Conservation (phyloP, 2,888 invertebrate genomes). For the Polia nebulosa region DNA sequence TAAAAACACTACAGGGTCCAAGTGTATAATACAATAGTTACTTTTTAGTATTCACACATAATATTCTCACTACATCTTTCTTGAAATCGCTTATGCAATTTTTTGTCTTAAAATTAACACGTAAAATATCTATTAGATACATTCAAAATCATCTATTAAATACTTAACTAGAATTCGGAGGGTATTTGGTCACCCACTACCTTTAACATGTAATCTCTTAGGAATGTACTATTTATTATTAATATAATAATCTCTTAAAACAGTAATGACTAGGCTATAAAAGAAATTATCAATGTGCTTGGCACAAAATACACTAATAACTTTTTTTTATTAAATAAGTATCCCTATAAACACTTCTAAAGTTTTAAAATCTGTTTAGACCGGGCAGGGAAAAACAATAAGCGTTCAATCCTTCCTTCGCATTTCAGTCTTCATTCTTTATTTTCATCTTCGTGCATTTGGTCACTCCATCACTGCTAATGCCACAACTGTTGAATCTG, state of each 20-base stretch:
- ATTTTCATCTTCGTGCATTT: slow-evolving; percentile 74
- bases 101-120: slow-evolving; percentile 54
- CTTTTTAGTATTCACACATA: slow-evolving; percentile 72
- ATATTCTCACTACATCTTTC: slow-evolving; percentile 88
- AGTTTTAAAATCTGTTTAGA: slow-evolving; percentile 71
- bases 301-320: slow-evolving; percentile 73
- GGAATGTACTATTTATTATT: slow-evolving; percentile 47
- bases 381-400: slow-evolving; percentile 67
- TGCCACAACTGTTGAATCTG: slow-evolving; percentile 82
- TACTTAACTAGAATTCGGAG: slow-evolving; percentile 83
- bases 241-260: slow-evolving; percentile 62
- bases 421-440: slow-evolving; percentile 78
- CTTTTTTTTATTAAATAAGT: slow-evolving; percentile 61
- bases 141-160: slow-evolving; percentile 69
- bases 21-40: slow-evolving; percentile 82
- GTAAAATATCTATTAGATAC: slow-evolving; percentile 65
- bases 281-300: slow-evolving; percentile 74
- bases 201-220: slow-evolving; percentile 62
- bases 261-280: slow-evolving; percentile 71
- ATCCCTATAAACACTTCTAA: slow-evolving; percentile 62
- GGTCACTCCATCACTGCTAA: slow-evolving; percentile 66
- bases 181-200: slow-evolving; percentile 79
- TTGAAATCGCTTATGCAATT: slow-evolving; percentile 75
- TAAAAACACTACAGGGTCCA: slow-evolving; percentile 87
- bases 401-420: slow-evolving; percentile 43